These are phyloP conservation scores for Theocolax elegans DNA, from an alignment of 1,140 invertebrate genomes.

Conservation along the genomic window DNA sequence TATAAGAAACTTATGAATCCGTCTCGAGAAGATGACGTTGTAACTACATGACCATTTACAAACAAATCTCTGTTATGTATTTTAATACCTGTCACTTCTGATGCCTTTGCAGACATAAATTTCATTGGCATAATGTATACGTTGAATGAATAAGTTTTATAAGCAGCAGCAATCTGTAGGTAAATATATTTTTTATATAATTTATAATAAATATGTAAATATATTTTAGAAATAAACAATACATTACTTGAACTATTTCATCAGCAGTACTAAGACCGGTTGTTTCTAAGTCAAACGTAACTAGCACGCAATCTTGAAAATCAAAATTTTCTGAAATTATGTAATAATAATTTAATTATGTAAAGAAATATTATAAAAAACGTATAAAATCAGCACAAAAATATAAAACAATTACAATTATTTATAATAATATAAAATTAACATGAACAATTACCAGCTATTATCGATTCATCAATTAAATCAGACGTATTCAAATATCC, in stretches of 20 bases:
- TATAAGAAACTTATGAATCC: conserved; percentile 27
- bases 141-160: conserved; percentile 16
- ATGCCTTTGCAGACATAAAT: conserved; percentile 6
- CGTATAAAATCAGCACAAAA: neutral
- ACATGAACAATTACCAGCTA: conserved; percentile 9
- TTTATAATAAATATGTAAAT: neutral
- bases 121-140: conserved; percentile 38
- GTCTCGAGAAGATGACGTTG: conserved; percentile 5
- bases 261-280: conserved; percentile 17
- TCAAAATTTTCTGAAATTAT: neutral
- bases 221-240: neutral
- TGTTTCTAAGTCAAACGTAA: conserved; percentile 40
- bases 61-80: conserved; percentile 23
- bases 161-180: conserved; percentile 23
- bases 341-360: neutral
- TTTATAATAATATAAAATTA: too few relatives aligned
- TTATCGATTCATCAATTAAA: conserved; percentile 31
- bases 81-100: conserved; percentile 11
- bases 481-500: conserved; percentile 28
- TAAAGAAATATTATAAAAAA: conserved; percentile 1
- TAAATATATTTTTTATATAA: conserved; percentile 2
- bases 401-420: neutral
- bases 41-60: conserved; percentile 7
- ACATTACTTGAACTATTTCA: conserved; percentile 38
- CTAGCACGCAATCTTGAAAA: conserved; percentile 1